Evolutionary conservation across 2,113 vertebrate species (phyloP).

Genomic region (Panthera uncia): DNA sequence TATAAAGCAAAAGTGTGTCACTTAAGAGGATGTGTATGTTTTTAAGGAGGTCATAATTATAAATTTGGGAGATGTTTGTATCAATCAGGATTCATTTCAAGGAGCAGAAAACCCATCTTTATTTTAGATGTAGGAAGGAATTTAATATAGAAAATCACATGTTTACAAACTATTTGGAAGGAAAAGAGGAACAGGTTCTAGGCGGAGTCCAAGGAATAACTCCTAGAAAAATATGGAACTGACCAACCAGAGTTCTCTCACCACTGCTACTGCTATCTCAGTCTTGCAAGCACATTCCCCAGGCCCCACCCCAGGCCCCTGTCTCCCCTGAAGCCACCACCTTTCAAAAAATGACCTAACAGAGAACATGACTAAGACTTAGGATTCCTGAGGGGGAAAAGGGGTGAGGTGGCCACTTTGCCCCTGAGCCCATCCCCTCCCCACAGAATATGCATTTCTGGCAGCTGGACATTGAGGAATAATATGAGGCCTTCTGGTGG

Average conservation of each 20-base stretch:
- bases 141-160: not conserved
- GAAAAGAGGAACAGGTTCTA: not conserved
- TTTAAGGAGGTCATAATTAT: not conserved
- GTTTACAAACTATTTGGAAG: not conserved
- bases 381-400: not conserved
- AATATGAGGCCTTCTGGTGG: not conserved
- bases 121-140: not conserved
- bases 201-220: not conserved
- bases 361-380: conserved; percentile 56
- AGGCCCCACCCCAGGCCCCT: conserved; percentile 50
- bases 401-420: not conserved
- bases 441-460: not conserved
- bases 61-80: not conserved
- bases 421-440: not conserved
- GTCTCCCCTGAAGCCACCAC: conserved; percentile 56
- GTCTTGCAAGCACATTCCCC: conserved; percentile 52
- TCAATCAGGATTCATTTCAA: not conserved
- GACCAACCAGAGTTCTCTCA: not conserved
- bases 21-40: not conserved
- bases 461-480: not conserved
- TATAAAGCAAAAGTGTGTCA: not conserved
- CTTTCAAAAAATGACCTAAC: conserved; percentile 71
- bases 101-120: not conserved
- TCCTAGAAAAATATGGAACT: not conserved
- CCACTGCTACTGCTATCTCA: rapidly evolving